These are phyloP conservation scores for Protodeltote pygarga DNA, from an alignment of 2,888 invertebrate genomes.

Conservation along the genomic window DNA sequence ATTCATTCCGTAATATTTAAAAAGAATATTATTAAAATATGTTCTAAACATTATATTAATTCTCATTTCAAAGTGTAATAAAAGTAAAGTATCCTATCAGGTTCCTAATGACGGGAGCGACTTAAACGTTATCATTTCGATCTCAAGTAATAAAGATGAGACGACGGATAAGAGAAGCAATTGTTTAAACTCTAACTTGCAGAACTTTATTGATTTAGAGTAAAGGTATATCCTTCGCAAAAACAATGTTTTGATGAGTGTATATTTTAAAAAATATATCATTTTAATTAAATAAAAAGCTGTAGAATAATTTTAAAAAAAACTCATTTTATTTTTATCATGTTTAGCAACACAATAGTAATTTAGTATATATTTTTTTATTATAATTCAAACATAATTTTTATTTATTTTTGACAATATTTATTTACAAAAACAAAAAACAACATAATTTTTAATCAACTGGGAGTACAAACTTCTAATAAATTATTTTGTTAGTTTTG, in stretches of 20 bases:
- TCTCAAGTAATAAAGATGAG: slow-evolving; percentile 49
- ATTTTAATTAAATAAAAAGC: too few species aligned
- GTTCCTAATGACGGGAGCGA: slow-evolving; percentile 37
- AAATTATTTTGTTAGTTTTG: neutral
- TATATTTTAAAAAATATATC: too few species aligned
- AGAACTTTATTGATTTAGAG: slow-evolving; percentile 35
- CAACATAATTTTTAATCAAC: neutral
- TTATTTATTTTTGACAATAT: neutral
- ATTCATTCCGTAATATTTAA: neutral
- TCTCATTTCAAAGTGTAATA: slow-evolving; percentile 26
- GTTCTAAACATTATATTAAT: slow-evolving; percentile 7
- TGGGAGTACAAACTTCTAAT: too few species aligned
- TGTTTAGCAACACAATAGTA: too few species aligned
- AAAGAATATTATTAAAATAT: neutral
- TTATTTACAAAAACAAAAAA: too few species aligned
- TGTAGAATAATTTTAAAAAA: too few species aligned
- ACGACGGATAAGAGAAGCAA: slow-evolving; percentile 40
- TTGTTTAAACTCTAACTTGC: slow-evolving; percentile 43
- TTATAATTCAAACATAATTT: neutral
- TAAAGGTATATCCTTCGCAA: too few species aligned
- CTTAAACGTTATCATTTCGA: slow-evolving; percentile 43
- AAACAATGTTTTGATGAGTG: neutral
- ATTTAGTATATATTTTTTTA: neutral
- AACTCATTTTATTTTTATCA: too few species aligned
- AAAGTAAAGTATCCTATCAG: slow-evolving; percentile 43